Percentiles rank a stretch among this genome's conserved stretches.
phyloP scores from a whole-genome alignment of 2,797 vertebrate species.

The Botia kubotai region DNA sequence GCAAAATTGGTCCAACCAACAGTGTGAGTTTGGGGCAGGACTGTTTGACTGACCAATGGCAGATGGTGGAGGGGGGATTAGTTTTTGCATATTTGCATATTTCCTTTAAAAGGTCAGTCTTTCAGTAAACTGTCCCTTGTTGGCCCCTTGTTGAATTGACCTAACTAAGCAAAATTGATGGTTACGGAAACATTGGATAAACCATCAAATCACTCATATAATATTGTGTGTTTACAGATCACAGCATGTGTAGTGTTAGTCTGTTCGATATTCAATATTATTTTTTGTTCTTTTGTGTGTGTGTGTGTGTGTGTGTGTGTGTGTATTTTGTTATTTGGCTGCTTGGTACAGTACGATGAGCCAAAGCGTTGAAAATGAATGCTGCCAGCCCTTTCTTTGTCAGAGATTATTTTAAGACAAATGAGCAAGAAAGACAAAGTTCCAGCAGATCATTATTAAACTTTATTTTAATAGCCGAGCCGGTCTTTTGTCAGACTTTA shows the following conservation, averaged over 20 bases:
- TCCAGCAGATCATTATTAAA: constrained; percentile 34
- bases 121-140: background rate
- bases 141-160: background rate
- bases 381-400: constrained; percentile 34
- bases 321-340: constrained; percentile 17
- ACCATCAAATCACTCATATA: background rate
- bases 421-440: constrained; percentile 25
- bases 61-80: background rate
- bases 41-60: no score
- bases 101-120: background rate
- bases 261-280: constrained; percentile 3
- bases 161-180: background rate
- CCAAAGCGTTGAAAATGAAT: constrained; percentile 12
- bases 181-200: no score
- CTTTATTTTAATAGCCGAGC: constrained; percentile 14
- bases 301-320: no score
- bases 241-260: constrained; percentile 11
- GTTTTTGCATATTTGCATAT: background rate
- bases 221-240: constrained; percentile 9
- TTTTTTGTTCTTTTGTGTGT: constrained; percentile 1
- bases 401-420: constrained; percentile 44
- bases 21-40: background rate
- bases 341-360: background rate
- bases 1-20: background rate
- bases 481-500: constrained; percentile 17